Conservation (phyloP, 1,140 invertebrate species). For the Notospermus geniculatus region DNA sequence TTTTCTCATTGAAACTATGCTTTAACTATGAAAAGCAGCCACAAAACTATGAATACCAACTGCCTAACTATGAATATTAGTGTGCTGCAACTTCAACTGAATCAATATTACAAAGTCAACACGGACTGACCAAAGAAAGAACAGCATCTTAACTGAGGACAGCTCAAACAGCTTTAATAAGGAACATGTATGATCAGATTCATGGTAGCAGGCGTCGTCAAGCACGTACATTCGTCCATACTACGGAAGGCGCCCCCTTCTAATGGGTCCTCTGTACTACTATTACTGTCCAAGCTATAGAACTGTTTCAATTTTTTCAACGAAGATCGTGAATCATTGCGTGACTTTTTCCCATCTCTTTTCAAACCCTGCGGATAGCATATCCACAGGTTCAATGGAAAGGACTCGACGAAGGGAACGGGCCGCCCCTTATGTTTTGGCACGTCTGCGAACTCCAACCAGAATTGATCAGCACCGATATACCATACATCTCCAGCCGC, state of each 20-base stretch:
- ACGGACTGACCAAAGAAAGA: too few species aligned
- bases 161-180: too few species aligned
- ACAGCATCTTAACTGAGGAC: too few species aligned
- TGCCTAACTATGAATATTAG: too few species aligned
- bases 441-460: slow-evolving; percentile 86
- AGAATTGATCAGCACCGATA: slow-evolving; percentile 81
- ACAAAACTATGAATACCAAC: too few species aligned
- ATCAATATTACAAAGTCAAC: too few species aligned
- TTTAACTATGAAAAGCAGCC: too few species aligned
- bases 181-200: slow-evolving; percentile 39
- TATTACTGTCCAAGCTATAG: slow-evolving; percentile 9
- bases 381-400: slow-evolving; percentile 82
- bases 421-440: slow-evolving; percentile 64
- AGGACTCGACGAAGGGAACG: slow-evolving; percentile 84
- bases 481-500: slow-evolving; percentile 80
- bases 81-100: too few species aligned
- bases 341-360: background rate
- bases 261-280: background rate
- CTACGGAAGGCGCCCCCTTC: background rate
- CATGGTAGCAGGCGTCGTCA: background rate
- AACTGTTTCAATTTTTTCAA: slow-evolving; percentile 4
- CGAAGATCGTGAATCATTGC: background rate
- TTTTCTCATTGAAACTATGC: too few species aligned
- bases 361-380: slow-evolving; percentile 9
- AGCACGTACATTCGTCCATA: background rate